phyloP scores from a whole-genome alignment of 2,797 vertebrate genomes.

The Oreortyx pictus region DNA sequence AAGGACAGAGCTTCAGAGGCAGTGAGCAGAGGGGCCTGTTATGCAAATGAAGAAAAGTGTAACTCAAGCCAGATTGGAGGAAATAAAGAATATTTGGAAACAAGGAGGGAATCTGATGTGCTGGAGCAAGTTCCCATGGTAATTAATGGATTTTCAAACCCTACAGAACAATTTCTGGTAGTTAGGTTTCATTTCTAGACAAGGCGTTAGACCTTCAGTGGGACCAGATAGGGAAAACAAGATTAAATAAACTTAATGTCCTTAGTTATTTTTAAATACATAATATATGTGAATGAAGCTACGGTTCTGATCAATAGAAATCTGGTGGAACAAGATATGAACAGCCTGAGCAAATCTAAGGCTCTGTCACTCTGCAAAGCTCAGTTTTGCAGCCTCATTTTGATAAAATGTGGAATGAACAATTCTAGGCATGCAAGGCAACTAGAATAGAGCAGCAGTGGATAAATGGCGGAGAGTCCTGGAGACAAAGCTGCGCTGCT shows the following conservation, averaged over 20 bases:
- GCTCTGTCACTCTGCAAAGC: not conserved
- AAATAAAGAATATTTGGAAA: not conserved
- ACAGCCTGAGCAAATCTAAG: not conserved
- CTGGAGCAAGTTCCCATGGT: not conserved
- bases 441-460: not conserved
- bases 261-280: not conserved
- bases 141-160: not conserved
- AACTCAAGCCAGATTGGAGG: not conserved
- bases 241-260: not conserved
- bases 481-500: not conserved
- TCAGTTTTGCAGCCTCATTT: not conserved
- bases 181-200: not conserved
- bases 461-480: not conserved
- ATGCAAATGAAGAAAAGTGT: not conserved
- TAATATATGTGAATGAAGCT: not conserved
- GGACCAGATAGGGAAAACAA: not conserved
- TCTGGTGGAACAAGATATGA: not conserved
- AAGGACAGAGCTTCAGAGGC: fast-evolving
- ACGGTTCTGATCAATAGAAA: not conserved
- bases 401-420: not conserved
- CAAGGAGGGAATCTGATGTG: not conserved
- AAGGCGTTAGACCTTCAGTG: fast-evolving
- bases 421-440: not conserved
- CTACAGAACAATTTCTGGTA: not conserved
- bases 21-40: too few relatives aligned